phyloP scores from a whole-genome alignment of 2,888 invertebrate species.

The Ormyrus pomaceus region DNA sequence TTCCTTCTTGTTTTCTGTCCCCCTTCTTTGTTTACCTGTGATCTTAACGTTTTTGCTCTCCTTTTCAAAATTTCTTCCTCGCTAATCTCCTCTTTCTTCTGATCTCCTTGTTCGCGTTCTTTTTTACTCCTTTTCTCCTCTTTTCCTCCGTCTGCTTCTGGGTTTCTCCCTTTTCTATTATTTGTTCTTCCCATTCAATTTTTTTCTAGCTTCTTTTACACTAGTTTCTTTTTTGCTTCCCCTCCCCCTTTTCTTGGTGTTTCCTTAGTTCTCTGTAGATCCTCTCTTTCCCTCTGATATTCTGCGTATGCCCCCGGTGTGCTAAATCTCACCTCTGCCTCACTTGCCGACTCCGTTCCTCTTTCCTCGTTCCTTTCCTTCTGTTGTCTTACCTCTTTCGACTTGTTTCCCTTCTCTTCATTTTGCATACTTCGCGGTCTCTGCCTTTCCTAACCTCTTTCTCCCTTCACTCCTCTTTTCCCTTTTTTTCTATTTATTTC shows the following conservation, averaged over 20 bases:
- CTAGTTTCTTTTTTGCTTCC: background rate
- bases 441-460: background rate
- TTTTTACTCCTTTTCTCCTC: background rate
- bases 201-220: background rate
- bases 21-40: too few species aligned
- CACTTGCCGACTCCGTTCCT: background rate
- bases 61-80: too few species aligned
- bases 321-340: background rate
- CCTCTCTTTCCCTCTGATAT: background rate
- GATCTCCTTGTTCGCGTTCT: background rate
- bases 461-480: background rate
- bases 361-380: background rate
- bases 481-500: background rate
- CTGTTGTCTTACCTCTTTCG: background rate
- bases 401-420: background rate
- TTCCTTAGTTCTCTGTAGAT: fast-evolving
- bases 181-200: background rate
- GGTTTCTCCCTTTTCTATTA: background rate
- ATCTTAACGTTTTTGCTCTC: too few species aligned
- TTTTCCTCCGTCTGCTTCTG: background rate
- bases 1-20: too few species aligned
- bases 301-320: background rate
- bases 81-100: too few species aligned
- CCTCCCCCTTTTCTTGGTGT: background rate
- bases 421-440: background rate